Evolutionary conservation across 2,113 vertebrate species (phyloP).

Genomic region (Ictidomys tridecemlineatus): DNA sequence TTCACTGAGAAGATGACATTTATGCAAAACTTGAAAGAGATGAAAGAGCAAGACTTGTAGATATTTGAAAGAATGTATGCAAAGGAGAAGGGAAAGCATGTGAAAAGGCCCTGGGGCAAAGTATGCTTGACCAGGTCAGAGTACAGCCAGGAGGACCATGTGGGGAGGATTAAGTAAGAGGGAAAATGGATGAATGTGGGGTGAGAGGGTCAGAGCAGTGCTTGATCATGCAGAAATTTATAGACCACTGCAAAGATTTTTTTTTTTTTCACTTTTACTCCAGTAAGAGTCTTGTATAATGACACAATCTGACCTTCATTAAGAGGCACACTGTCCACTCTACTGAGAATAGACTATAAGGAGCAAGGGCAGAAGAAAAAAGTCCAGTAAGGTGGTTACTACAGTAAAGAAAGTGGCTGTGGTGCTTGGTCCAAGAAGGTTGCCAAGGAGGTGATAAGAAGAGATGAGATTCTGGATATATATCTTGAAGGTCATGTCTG

Average conservation of each 20-base stretch:
- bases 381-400: background rate
- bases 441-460: conserved; percentile 25
- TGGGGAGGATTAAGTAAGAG: background rate
- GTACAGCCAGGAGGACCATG: background rate
- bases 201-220: background rate
- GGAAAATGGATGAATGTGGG: background rate
- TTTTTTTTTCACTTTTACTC: conserved; percentile 1
- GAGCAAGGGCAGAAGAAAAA: background rate
- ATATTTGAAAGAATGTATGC: background rate
- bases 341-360: background rate
- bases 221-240: background rate
- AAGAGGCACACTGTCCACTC: background rate
- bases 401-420: background rate
- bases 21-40: conserved; percentile 21
- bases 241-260: background rate
- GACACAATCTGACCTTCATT: background rate
- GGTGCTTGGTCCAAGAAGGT: background rate
- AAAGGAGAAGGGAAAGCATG: background rate
- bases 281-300: background rate
- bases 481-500: background rate
- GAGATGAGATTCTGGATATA: background rate
- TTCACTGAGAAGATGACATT: conserved; percentile 10
- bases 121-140: background rate
- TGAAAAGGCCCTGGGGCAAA: background rate
- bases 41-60: background rate